Conservation (phyloP, 2,113 vertebrate species). For the Mustela lutreola region DNA sequence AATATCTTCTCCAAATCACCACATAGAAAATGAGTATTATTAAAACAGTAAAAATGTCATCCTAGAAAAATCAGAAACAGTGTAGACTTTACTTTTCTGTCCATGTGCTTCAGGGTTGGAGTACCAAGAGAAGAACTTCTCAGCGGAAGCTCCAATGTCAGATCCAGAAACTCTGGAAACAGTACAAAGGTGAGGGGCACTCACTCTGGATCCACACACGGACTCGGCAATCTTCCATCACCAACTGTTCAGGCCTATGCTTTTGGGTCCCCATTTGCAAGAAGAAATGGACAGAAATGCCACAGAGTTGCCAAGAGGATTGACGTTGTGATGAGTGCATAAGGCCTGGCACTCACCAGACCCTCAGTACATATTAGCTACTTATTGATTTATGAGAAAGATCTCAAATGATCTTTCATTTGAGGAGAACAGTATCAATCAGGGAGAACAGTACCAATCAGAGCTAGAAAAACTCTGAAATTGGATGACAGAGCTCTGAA, state of each 20-base stretch:
- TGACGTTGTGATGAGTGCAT: rapidly evolving
- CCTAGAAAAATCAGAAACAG: not conserved
- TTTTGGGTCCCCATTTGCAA: not conserved
- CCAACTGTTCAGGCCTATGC: not conserved
- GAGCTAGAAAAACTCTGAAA: not conserved
- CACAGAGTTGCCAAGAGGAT: not conserved
- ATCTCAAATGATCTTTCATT: not conserved
- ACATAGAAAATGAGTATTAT: not conserved
- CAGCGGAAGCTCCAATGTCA: not conserved
- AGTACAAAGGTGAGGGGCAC: too few relatives aligned
- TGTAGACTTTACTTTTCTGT: not conserved
- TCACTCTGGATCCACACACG: rapidly evolving
- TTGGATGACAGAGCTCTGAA: not conserved
- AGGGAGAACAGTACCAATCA: not conserved
- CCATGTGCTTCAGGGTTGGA: not conserved
- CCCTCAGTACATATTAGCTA: not conserved
- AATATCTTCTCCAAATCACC: not conserved
- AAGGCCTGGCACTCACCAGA: not conserved
- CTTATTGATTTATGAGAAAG: not conserved
- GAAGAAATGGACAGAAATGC: not conserved
- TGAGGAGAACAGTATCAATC: not conserved
- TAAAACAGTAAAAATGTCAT: not conserved
- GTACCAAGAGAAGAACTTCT: not conserved
- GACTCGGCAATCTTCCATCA: not conserved
- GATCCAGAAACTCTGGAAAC: not conserved